Base-by-base conservation (phyloP, 2,888 invertebrate species). In the Drosophila mimica region DNA sequence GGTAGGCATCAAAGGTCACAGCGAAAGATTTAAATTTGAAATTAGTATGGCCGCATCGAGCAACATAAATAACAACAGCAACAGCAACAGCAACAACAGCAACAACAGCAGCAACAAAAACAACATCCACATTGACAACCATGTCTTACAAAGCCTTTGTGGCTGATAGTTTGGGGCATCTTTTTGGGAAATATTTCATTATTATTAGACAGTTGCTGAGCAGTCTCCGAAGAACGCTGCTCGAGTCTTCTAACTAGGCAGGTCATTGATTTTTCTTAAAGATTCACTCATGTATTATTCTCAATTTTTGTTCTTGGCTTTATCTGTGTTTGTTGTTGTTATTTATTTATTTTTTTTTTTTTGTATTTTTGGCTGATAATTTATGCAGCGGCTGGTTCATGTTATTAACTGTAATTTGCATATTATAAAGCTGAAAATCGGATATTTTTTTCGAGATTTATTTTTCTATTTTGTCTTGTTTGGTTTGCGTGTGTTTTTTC, bases 191-290 rank as follows among this genome's bases (percentile, higher is more conserved):
- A 91, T 90, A 90, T 90, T 90, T 90, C 90, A 90, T 91, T 91
- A 89, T 89, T 90, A 90, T 90, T 83, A 81, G 89, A 91, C 90
- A 91, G 83, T 83, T 77, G 83, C 75, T 71, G 88, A 88, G 81
- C 78, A 78, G 70, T 43, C 75, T 46, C 52, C 56, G 15, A 70
- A 62, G 15, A 70, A 59, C 52, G 76, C 43, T 48, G 36, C 36
- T 30, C 17, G 57, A 40, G 31, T 52, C 67, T 48, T 67, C 34
- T 43, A 59, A 61, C 75, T 54, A 67, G 73, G 49, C 80, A 70
- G 84, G 71, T 85, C 86, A 89, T 79, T 88, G 85, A 83, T 88
- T 83, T 80, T 49, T 70, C 60, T 70, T 67, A 28, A 46, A 60
- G 61, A 57, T 63, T 38, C 53, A 25, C 25, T 68, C 57, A 40